These are phyloP conservation scores for Polypterus senegalus DNA, from an alignment of 2,113 vertebrate genomes.

Conservation along the genomic window DNA sequence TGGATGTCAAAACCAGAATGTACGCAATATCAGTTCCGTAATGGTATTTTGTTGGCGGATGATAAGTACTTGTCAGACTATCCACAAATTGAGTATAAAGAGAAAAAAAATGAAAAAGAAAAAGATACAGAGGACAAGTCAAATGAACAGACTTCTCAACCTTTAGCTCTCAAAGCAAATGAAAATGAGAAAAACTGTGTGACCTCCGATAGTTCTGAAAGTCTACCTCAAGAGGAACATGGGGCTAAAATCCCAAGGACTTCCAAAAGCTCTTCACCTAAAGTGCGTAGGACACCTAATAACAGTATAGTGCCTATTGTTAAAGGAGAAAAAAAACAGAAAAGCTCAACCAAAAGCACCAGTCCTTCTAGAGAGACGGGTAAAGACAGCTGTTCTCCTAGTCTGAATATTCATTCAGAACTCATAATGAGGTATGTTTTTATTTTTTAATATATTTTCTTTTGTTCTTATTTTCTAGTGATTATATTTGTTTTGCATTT, in stretches of 20 bases:
- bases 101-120: conserved; percentile 29
- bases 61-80: conserved; percentile 45
- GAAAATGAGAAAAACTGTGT: conserved; percentile 26
- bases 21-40: conserved; percentile 52
- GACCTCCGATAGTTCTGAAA: conserved; percentile 26
- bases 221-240: conserved; percentile 54
- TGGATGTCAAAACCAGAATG: conserved; percentile 44
- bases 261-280: conserved; percentile 46
- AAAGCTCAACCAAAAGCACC: conserved; percentile 38
- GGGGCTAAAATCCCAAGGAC: conserved; percentile 31
- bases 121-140: conserved; percentile 21
- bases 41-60: conserved; percentile 27
- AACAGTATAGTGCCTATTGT: conserved; percentile 33
- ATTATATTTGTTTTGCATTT: background rate
- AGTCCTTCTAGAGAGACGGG: conserved; percentile 34
- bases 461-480: background rate
- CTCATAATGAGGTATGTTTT: conserved; percentile 42
- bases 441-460: background rate
- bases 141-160: conserved; percentile 29
- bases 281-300: conserved; percentile 31
- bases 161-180: conserved; percentile 24
- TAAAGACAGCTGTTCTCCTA: conserved; percentile 29
- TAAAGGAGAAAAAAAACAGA: conserved; percentile 51
- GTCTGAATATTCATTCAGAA: conserved; percentile 41
- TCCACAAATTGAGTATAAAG: conserved; percentile 45